Evolutionary conservation across 2,113 vertebrate genomes (phyloP), one percentile per base, ranked within the genome.

Genomic region (Hylia prasina): DNA sequence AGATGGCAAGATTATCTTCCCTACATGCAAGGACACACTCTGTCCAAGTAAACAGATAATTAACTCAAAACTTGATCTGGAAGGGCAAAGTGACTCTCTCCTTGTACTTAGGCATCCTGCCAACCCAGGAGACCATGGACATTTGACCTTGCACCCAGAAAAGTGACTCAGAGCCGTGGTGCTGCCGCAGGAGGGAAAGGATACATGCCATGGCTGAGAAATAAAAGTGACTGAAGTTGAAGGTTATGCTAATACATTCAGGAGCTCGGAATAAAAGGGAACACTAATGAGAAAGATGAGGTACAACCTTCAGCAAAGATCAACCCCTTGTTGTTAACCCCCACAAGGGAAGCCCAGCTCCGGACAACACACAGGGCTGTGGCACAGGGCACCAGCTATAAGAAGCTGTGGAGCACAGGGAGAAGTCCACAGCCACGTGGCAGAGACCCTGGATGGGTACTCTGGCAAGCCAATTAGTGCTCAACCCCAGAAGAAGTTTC

Each of bases 71-170:
- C 80, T 83, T 93, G 86, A 96, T 87, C 60, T 80, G 53, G 75
- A 90, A 92, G 95, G 94, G 91, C 95, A 95, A 96, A 96, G 91
- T 70, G 86, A 89, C 86, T 90, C 30, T 85, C 37, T 45, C 56
- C 47, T 81, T 44, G 72, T 60, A 78, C 51, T 63, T 84, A 60
- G 93, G 94, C 76, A 66, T 23, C 47, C 51, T 47, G 86, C 89
- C 94, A 96, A 50, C 4, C 19, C 60, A 83, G 33, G 44, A 86
- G 80, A 71, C 30, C 71, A 81, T 68, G 71, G 72, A 94, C 90
- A 70, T 93, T 92, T 90, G 82, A 95, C 86, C 86, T 50, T 33
- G n/a, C 50, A 86, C 50, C 33, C 63, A 81, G 15, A 65, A n/a
- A 63, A 89, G 85, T 35, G 47, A 87, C 51, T 84, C 42, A 64